phyloP scores from a whole-genome alignment of 2,888 invertebrate genomes.

The Agrotis puta region DNA sequence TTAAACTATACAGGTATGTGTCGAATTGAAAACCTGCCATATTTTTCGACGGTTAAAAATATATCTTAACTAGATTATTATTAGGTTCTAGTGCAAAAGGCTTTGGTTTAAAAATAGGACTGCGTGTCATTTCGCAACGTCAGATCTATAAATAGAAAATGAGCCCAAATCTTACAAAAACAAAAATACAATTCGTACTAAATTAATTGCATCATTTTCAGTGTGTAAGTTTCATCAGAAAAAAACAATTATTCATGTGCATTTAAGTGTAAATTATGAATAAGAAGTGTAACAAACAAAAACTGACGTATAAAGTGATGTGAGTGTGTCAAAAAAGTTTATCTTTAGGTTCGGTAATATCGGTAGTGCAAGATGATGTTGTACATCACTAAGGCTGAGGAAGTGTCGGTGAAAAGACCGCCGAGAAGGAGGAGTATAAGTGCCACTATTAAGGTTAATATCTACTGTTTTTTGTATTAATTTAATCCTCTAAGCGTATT shows the following conservation, averaged over 20 bases:
- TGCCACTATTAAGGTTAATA: constrained; percentile 86
- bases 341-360: constrained; percentile 61
- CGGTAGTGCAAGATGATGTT: constrained; percentile 81
- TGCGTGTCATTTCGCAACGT: background rate
- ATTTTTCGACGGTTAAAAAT: background rate
- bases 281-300: constrained; percentile 38
- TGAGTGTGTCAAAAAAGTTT: constrained; percentile 61
- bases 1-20: background rate
- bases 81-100: background rate
- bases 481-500: too few relatives aligned
- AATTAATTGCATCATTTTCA: constrained; percentile 47
- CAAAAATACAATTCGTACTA: constrained; percentile 7
- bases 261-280: constrained; percentile 49
- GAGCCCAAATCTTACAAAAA: constrained; percentile 39
- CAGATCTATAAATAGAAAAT: constrained; percentile 4
- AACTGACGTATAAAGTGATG: constrained; percentile 51
- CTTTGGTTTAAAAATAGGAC: background rate
- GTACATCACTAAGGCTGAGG: constrained; percentile 83
- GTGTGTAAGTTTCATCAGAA: constrained; percentile 32
- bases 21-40: background rate
- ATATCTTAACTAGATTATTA: background rate
- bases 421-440: constrained; percentile 84
- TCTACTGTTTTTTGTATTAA: background rate
- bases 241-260: constrained; percentile 37
- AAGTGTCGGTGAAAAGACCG: constrained; percentile 82